These are phyloP conservation scores for Cariama cristata DNA, from an alignment of 2,113 vertebrate genomes.

Conservation along the genomic window DNA sequence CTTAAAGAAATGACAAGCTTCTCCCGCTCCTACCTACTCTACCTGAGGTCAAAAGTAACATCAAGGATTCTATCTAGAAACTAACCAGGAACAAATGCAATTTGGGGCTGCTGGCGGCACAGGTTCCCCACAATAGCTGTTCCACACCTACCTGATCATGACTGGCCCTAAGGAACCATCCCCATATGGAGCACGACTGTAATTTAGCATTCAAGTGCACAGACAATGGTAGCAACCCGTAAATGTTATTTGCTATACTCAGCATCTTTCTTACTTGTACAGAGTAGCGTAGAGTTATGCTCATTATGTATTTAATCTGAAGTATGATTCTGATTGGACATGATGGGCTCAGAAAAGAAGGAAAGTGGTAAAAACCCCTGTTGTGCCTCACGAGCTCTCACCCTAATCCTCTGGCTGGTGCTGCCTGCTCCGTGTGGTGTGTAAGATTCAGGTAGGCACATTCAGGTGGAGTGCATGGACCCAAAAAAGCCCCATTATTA, in stretches of 20 bases:
- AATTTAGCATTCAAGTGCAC: neutral
- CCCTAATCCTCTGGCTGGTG: neutral
- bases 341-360: neutral
- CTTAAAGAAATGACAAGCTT: neutral
- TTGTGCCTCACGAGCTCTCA: neutral
- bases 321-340: neutral
- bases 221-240: neutral
- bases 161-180: neutral
- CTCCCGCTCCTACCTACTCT: neutral
- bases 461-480: neutral
- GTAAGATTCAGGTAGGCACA: no score
- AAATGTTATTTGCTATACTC: neutral
- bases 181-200: neutral
- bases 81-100: neutral
- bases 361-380: neutral
- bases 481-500: neutral
- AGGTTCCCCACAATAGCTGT: neutral
- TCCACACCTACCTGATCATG: neutral
- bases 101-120: neutral
- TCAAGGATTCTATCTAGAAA: neutral
- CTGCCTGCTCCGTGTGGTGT: neutral
- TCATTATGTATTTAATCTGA: neutral
- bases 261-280: neutral
- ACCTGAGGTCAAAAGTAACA: neutral
- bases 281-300: accelerated